A percentile compares a stretch with the other conserved stretches of the same genome.
These are phyloP conservation scores for Hypanus sabinus DNA, from an alignment of 2,113 vertebrate genomes.

Conservation along the genomic window DNA sequence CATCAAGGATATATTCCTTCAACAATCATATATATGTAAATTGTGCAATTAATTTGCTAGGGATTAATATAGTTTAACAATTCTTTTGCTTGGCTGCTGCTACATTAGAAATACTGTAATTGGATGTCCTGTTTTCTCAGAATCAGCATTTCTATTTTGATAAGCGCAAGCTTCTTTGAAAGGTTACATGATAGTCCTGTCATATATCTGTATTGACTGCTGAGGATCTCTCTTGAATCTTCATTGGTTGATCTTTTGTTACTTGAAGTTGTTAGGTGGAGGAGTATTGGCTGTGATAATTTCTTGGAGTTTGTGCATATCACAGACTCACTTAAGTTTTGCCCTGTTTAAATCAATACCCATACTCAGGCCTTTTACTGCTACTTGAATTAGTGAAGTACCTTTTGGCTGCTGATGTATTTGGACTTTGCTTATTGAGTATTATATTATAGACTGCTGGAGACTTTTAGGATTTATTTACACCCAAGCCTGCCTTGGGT, in stretches of 20 bases:
- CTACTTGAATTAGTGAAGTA: neutral
- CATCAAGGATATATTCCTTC: neutral
- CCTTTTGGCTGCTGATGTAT: neutral
- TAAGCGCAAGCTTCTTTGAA: neutral
- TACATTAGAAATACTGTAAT: neutral
- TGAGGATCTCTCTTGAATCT: neutral
- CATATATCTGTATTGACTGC: slow-evolving; percentile 16
- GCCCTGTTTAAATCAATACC: neutral
- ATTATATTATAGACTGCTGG: neutral
- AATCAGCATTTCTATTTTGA: slow-evolving; percentile 10
- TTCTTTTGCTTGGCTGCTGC: neutral
- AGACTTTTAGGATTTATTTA: neutral
- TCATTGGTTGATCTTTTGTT: neutral
- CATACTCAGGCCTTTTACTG: neutral
- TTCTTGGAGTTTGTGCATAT: neutral
- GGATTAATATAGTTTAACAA: neutral
- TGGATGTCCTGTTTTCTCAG: neutral
- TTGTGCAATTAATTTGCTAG: neutral
- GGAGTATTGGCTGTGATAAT: neutral
- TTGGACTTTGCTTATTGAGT: neutral
- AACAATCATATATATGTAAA: neutral
- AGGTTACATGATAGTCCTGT: slow-evolving; percentile 12
- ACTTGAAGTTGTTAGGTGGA: neutral
- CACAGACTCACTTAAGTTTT: neutral
- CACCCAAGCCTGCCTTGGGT: neutral